Conservation (phyloP, 2,888 invertebrate genomes). For the Notodonta dromedarius region DNA sequence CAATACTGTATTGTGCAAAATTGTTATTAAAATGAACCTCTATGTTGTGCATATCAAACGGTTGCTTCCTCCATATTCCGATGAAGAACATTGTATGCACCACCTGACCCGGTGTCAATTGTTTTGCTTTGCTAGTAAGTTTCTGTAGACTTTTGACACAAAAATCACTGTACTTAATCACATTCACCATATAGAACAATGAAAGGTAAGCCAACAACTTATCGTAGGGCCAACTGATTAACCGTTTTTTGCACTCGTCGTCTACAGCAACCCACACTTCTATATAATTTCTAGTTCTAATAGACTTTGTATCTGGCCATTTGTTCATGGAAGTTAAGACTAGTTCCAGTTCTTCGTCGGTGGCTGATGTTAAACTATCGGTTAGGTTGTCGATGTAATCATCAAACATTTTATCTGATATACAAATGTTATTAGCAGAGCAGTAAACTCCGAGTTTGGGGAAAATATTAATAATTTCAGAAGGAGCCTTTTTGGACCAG, state of each 20-base stretch:
- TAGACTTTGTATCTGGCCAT: constrained; percentile 80
- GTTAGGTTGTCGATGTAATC: constrained; percentile 70
- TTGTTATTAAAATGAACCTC: constrained; percentile 82
- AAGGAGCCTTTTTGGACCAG: constrained; percentile 52
- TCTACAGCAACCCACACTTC: constrained; percentile 88
- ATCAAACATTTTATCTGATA: constrained; percentile 69
- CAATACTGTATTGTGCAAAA: constrained; percentile 83
- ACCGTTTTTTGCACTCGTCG: constrained; percentile 81
- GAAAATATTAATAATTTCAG: constrained; percentile 61
- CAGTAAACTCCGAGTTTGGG: constrained; percentile 62
- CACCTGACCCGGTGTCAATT: constrained; percentile 85
- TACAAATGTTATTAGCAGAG: constrained; percentile 56
- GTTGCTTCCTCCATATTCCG: constrained; percentile 83
- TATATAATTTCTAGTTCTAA: constrained; percentile 83
- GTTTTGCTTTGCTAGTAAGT: constrained; percentile 82
- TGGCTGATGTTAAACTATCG: constrained; percentile 80
- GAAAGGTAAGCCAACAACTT: constrained; percentile 85
- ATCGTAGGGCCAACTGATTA: constrained; percentile 77
- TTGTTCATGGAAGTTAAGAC: constrained; percentile 78
- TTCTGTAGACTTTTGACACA: constrained; percentile 80
- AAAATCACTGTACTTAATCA: constrained; percentile 83
- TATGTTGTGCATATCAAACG: constrained; percentile 86
- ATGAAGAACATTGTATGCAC: constrained; percentile 88
- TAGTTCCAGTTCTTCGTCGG: constrained; percentile 82
- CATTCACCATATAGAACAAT: constrained; percentile 86